Base-by-base conservation (phyloP, 2,888 invertebrate genomes). In the Philereme vetulata region DNA sequence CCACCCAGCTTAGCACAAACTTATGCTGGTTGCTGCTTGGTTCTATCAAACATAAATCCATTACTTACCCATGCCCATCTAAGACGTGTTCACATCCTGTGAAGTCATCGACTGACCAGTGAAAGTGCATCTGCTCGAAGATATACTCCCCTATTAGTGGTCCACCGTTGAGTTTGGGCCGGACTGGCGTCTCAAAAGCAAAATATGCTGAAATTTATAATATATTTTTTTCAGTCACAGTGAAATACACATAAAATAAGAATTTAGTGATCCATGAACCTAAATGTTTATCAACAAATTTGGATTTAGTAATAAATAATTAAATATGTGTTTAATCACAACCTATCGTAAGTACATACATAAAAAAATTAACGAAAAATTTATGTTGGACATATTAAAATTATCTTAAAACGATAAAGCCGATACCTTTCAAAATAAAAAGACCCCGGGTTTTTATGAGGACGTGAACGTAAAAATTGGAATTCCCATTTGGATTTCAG, bases 71-170 rank as follows among this genome's bases (percentile, higher is more conserved):
- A 68, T 92, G 93, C 48, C 95, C 96, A 82, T 96, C 95, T 47
- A 97, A 90, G 38, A 95, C 95, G 77, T 97, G 97, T 80, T 97
- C 97, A 71, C 96, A 96, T 9, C 96, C 96, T 42, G 94, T 94
- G 72, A 94, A 94, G 71, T 95, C 95, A 52, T 94, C 94, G 32
- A 95, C 95, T 1, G 95, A 94, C 96, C 96, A 96, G 82, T 97
- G 96, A 82, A 96, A 96, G 84, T 96, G 96, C 82, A 96, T 91
- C 79, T 96, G 96, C 69, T 95, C 95, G 64, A 96, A 95, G 56
- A 95, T 93, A 73, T 94, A 96, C 63, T 94, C 94, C 52, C 95
- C 94, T 7, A 94, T 88, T 5, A 95, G 84, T 0, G 95, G 95
- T 0, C 95, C 95, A 0, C 95, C 95, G 48, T 90, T 87, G 4